Conservation (phyloP, 37 sponge, comb jelly and placozoan genomes). For the Ephydatia muelleri region DNA sequence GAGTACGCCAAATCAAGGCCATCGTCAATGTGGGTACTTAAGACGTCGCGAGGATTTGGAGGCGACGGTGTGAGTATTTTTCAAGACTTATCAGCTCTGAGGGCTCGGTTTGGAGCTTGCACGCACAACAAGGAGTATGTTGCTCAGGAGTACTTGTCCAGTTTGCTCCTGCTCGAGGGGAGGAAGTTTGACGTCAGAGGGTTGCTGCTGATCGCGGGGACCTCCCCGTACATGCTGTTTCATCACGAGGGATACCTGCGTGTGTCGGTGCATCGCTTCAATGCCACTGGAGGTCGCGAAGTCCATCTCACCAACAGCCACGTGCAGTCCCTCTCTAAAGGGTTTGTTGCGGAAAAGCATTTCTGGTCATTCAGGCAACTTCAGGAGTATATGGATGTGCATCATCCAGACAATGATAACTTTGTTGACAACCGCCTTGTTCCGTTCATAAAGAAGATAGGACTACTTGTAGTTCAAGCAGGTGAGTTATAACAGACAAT, state of each 20-base stretch:
- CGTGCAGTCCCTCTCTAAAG: constrained; percentile 36
- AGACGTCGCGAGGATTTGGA: constrained; percentile 70
- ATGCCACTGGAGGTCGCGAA: constrained; percentile 21
- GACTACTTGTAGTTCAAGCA: constrained; percentile 61
- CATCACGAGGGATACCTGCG: constrained; percentile 85
- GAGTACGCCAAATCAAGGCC: constrained; percentile 21
- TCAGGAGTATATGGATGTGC: constrained; percentile 62
- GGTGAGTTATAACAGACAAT: constrained; percentile 31
- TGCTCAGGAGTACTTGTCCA: constrained; percentile 70
- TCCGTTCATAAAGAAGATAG: constrained; percentile 76
- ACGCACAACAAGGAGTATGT: constrained; percentile 33
- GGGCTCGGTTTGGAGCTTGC: constrained; percentile 49
- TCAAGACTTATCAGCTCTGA: constrained; percentile 15
- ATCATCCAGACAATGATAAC: constrained; percentile 48
- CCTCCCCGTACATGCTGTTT: constrained; percentile 76
- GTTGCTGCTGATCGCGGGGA: constrained; percentile 68
- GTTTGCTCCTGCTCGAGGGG: constrained; percentile 58
- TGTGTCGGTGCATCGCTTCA: constrained; percentile 59
- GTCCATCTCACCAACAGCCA: constrained; percentile 90
- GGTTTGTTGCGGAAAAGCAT: constrained; percentile 54
- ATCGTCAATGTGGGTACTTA: constrained; percentile 71
- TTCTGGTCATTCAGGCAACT: constrained; percentile 79
- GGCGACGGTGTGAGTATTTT: constrained; percentile 72
- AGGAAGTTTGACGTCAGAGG: constrained; percentile 87
- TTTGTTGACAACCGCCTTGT: constrained; percentile 55